Percentiles rank a stretch among this genome's conserved stretches.
phyloP scores from a whole-genome alignment of 2,888 invertebrate species.

The Aradus depressus region DNA sequence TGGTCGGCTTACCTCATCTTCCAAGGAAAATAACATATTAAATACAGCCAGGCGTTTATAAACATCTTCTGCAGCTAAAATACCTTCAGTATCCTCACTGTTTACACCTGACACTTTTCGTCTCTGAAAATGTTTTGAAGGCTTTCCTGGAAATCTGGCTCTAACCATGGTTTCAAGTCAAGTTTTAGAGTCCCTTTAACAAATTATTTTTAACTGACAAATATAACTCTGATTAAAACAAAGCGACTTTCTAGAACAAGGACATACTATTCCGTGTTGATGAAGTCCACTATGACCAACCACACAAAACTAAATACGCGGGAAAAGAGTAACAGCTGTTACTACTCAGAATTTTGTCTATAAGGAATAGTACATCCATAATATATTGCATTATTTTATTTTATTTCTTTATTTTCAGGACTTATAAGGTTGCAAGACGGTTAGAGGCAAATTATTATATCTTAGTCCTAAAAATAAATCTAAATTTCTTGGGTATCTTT shows the following conservation, averaged over 20 bases:
- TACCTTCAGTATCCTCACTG: constrained; percentile 40
- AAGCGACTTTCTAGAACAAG: constrained; percentile 24
- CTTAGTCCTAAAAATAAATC: too few relatives aligned
- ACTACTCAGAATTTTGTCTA: constrained; percentile 5
- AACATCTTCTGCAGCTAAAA: constrained; percentile 41
- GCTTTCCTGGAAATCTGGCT: constrained; percentile 79
- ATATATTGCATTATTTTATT: neutral
- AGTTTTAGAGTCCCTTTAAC: neutral
- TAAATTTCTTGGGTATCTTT: too few relatives aligned
- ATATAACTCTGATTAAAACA: constrained; percentile 17
- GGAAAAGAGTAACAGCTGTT: constrained; percentile 19
- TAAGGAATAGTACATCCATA: neutral
- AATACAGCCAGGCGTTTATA: constrained; percentile 39
- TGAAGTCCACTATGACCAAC: constrained; percentile 15
- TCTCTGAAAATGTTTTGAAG: constrained; percentile 74
- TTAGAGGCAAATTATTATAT: too few relatives aligned
- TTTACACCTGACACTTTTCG: constrained; percentile 68
- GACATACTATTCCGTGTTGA: constrained; percentile 23
- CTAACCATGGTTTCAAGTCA: constrained; percentile 51
- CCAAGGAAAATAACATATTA: constrained; percentile 37
- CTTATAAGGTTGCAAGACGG: too few relatives aligned
- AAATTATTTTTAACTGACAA: neutral
- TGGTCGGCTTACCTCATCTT: constrained; percentile 34
- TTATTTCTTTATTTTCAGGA: too few relatives aligned
- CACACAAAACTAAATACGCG: constrained; percentile 16